Conservation (phyloP, 2,113 vertebrate species). For the Epinephelus fuscoguttatus region DNA sequence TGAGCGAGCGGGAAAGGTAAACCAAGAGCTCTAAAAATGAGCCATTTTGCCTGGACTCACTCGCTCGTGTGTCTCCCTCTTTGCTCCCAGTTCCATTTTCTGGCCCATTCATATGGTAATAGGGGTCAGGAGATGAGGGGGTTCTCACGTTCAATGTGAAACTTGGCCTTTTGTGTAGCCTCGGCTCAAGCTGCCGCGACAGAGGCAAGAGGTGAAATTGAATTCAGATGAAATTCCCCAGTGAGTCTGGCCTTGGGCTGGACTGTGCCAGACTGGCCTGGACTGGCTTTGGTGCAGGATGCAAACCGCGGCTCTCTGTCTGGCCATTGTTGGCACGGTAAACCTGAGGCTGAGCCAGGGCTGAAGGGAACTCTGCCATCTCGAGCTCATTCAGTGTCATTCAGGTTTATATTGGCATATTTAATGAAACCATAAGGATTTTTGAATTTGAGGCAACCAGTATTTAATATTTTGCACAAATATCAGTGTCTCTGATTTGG, state of each 20-base stretch:
- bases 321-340: slow-evolving; percentile 11
- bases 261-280: slow-evolving; percentile 33
- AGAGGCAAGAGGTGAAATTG: slow-evolving; percentile 88
- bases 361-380: background rate
- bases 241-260: slow-evolving; percentile 80
- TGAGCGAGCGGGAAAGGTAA: slow-evolving; percentile 22
- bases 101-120: slow-evolving; percentile 94
- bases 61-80: slow-evolving; percentile 51
- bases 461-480: background rate
- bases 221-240: slow-evolving; percentile 87
- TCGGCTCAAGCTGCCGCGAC: slow-evolving; percentile 85
- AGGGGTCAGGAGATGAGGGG: slow-evolving; percentile 93
- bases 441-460: background rate
- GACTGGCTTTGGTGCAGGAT: slow-evolving; percentile 10
- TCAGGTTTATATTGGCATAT: background rate
- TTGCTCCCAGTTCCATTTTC: slow-evolving; percentile 80
- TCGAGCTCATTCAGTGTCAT: background rate
- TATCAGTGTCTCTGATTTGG: background rate
- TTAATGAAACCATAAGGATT: background rate
- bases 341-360: slow-evolving; percentile 6
- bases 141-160: slow-evolving; percentile 95
- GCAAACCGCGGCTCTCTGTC: background rate
- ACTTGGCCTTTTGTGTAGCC: slow-evolving; percentile 89
- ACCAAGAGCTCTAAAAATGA: slow-evolving; percentile 24
- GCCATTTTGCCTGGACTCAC: slow-evolving; percentile 43